A percentile compares a stretch with the other conserved stretches of the same genome.
These are phyloP conservation scores for Otocyon megalotis DNA, from an alignment of 2,113 vertebrate genomes.

Conservation along the genomic window DNA sequence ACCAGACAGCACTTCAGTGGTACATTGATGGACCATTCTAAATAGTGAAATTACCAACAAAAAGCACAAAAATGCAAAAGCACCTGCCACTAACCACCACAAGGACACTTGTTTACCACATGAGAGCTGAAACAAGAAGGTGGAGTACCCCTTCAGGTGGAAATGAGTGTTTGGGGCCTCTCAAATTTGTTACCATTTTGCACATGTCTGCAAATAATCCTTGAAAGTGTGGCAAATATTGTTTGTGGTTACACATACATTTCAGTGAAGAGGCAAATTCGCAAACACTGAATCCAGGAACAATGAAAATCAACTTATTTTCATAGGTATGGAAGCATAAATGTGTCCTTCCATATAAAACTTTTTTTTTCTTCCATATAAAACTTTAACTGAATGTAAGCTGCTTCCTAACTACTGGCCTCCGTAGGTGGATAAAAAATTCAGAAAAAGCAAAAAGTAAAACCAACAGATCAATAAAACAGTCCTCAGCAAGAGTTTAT, in stretches of 20 bases:
- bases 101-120: neutral
- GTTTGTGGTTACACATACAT: neutral
- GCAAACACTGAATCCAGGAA: neutral
- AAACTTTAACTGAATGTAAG: neutral
- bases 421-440: neutral
- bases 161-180: fast-evolving
- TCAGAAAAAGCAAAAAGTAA: neutral
- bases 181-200: neutral
- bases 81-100: neutral
- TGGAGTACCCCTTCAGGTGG: neutral
- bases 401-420: neutral
- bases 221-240: neutral
- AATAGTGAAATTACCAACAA: neutral
- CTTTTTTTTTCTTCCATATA: neutral
- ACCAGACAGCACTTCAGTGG: neutral
- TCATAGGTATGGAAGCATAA: neutral
- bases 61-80: neutral
- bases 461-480: no score
- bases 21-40: neutral
- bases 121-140: neutral
- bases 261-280: neutral
- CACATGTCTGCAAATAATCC: neutral
- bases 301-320: neutral
- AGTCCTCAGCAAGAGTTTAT: neutral
- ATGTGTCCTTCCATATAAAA: neutral